Evolutionary conservation across 1,140 invertebrate genomes (phyloP), one percentile per base, ranked within the genome.

Genomic region (Drosophila bipectinata): DNA sequence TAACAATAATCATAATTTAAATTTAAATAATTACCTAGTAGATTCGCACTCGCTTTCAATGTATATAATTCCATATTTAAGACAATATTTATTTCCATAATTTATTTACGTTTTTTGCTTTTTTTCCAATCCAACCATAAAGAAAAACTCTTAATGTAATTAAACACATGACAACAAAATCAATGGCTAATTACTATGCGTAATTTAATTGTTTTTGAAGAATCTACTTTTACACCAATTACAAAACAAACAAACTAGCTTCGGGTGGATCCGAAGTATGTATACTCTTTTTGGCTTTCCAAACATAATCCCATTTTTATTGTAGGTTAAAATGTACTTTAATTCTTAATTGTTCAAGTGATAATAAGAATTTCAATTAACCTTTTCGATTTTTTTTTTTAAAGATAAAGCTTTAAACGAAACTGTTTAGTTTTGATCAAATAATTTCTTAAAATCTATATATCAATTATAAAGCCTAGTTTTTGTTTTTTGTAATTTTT

Each of bases 41-140:
- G 83, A 79, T 39, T 69, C 76, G 83, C 83, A 88, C 84, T 75
- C 71, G 83, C 83, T 79, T 88, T 89, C 73, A 77, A 61, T 78
- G 54, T 79, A 56, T 57, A 66, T 67, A 55, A 63, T 64, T 73
- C 68, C 47, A 63, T 58, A 45, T 53, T 61, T 52, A 44, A 44
- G 60, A 49, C 48, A 49, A 64, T 63, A 47, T 41, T 55, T 44
- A 57, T 56, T 48, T 62, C 12, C 52, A 61, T 64, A 28, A 57
- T 72, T 55, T 81, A 34, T 28, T 67, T 73, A 30, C 10, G 10
- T 24, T 49, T 37, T 41, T 37, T 7, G 28, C 34, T 59, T 72
- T 34, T n/a, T 64, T 34, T 41, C 21, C 28, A 39, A 61, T 48
- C 32, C 37, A 69, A 57, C 24, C 66, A 69, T 49, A 3, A 47